Base-by-base conservation (phyloP, 2,797 vertebrate species). In the Propithecus perrieri region DNA sequence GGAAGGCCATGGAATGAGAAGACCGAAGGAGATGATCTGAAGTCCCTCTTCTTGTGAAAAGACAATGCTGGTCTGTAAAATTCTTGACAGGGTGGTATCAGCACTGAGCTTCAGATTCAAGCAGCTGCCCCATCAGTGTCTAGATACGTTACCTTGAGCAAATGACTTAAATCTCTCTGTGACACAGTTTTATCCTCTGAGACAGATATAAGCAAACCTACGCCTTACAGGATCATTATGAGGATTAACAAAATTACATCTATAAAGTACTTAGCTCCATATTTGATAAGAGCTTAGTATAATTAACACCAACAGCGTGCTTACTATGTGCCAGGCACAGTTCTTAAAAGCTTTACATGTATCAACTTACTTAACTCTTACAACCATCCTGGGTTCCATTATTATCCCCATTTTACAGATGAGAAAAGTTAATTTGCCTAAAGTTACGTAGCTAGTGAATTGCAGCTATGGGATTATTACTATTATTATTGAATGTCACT, bases 131-230 rank as follows among this genome's bases (percentile, higher is more conserved):
- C 63, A 13, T 3, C 57, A n/a, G 7, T 26, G 53, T 13, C 88
- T 33, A 85, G n/a, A 71, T 48, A 63, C 53, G 28, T 20, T 79
- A 94, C 59, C 20, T 48, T 76, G 81, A 38, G 38, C n/a, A 90
- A 88, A 79, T 84, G 50, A 59, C 43, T 81, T 59, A 79, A 72
- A 86, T n/a, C 24, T 72, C 85, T 91, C 18, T 12, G 10, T 1
- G 18, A 63, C 33, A 72, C 28, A 67, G 59, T 89, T 86, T 89
- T 74, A 59, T 69, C 89, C 75, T 80, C 93, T 89, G 53, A 96
- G 69, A 38, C 33, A 59, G 17, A 81, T 17, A 76, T 14, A 94
- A 89, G 15, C 61, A 91, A 92, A 85, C 22, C 30, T 67, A 38
- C 2, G 57, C 59, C 55, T 89, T 63, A 24, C 4, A 50, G 41